Evolutionary conservation across 1,140 invertebrate species (phyloP), one percentile per base, ranked within the genome.

Genomic region (Globodera rostochiensis): DNA sequence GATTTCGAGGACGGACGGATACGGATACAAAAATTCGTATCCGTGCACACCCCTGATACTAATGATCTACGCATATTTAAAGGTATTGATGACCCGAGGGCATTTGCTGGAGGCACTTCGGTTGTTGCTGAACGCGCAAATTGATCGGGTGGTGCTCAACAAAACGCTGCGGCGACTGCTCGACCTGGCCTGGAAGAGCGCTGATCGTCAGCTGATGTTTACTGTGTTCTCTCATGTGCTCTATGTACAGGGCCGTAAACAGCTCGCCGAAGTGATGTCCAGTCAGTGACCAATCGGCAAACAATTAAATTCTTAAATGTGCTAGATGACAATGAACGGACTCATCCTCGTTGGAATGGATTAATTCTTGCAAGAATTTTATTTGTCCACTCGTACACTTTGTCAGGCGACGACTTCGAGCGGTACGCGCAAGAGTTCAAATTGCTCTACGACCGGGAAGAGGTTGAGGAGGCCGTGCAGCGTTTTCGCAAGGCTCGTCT

Each of bases 71-170:
- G 67, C 67, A 64, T 19, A 15, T 15, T 64, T 64, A 19, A 60
- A 64, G 57, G 50, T n/a, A 9, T 8, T 78, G 45, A 50, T 69
- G n/a, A 45, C 50, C 9, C 21, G 77, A 47, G 60, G 36, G 2
- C 25, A 78, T 64, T 25, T 78, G 49, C 21, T 78, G 66, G 77
- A 78, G 47, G 64, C 77, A 53, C 77, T 78, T 64, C 77, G 77
- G 3, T 8, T 78, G n/a, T 47, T 71, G 36, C 8, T 71, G n/a
- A 47, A 71, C 21, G 19, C 4, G 76, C n/a, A 36, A 21, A 36
- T 77, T 25, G 64, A 69, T 5, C 47, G 76, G 21, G 4, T 9
- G 57, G 49, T 25, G 57, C 45, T 64, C 74, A 77, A 25, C 74
- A 77, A 77, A 15, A 25, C 45, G 45, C 25, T 78, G n/a, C 47